Conservation (phyloP, 2,113 vertebrate species). For the Ifrita kowaldi region DNA sequence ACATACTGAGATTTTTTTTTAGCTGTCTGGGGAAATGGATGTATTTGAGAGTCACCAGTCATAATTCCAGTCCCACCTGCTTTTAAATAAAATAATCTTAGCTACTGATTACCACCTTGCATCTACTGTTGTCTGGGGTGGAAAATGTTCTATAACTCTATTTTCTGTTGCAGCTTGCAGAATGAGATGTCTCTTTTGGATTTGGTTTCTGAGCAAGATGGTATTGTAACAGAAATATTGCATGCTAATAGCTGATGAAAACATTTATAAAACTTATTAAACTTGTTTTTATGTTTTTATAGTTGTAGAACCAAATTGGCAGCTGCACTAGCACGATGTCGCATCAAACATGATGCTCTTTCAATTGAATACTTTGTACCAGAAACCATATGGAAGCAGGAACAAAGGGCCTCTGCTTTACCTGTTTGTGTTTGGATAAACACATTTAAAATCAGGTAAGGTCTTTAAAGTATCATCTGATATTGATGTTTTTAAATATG, state of each 20-base stretch:
- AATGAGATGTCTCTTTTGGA: not conserved
- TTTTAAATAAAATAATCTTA: not conserved
- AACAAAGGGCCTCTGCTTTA: slow-evolving; percentile 77
- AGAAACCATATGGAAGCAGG: slow-evolving; percentile 76
- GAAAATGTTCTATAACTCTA: not conserved
- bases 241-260: not conserved
- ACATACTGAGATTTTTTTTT: not conserved
- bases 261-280: not conserved
- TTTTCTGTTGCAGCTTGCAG: not conserved
- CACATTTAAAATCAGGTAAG: slow-evolving; percentile 81
- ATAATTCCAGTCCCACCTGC: not conserved
- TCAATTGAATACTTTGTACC: slow-evolving; percentile 83
- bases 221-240: not conserved
- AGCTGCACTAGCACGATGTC: slow-evolving; percentile 84
- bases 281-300: slow-evolving; percentile 7
- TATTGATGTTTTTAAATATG: not conserved
- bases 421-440: slow-evolving; percentile 87
- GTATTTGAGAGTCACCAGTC: not conserved
- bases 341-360: slow-evolving; percentile 82
- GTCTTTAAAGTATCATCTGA: not conserved
- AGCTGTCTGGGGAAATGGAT: not conserved
- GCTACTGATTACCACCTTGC: not conserved
- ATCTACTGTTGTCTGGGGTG: not conserved
- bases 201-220: not conserved
- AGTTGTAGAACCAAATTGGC: slow-evolving; percentile 88